These are phyloP conservation scores for Limenitis camilla DNA, from an alignment of 2,888 invertebrate genomes.

Conservation along the genomic window DNA sequence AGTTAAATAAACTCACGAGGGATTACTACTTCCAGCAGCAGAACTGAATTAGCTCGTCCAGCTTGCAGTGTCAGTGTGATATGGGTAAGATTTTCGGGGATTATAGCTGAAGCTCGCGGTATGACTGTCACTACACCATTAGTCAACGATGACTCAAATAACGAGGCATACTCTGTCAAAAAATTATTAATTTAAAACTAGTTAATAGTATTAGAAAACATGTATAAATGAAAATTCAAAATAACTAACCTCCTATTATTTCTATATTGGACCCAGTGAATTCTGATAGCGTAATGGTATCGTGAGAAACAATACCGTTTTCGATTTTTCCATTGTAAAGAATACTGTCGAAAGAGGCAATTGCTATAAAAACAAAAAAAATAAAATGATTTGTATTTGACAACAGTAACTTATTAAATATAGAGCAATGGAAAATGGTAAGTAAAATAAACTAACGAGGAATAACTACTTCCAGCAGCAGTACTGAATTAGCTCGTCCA, in stretches of 20 bases:
- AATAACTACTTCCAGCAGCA: constrained; percentile 31
- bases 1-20: constrained; percentile 23
- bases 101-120: constrained; percentile 25
- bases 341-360: constrained; percentile 41
- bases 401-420: no score
- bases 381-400: not conserved
- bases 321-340: constrained; percentile 44
- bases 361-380: no score
- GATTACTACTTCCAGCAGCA: constrained; percentile 31
- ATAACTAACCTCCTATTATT: constrained; percentile 46
- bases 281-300: constrained; percentile 38
- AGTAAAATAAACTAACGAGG: constrained; percentile 23
- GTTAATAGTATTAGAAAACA: no score
- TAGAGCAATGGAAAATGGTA: no score
- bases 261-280: constrained; percentile 36
- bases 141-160: constrained; percentile 34
- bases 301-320: constrained; percentile 40
- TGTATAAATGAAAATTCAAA: no score
- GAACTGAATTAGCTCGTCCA: constrained; percentile 38
- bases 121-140: constrained; percentile 35
- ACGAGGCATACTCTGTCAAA: constrained; percentile 34
- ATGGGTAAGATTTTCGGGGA: constrained; percentile 33
- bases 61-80: constrained; percentile 44
- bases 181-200: no score
- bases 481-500: constrained; percentile 38